Evolutionary conservation across 2,888 invertebrate species (phyloP), one percentile per base, ranked within the genome.

Genomic region (Leptinotarsa haldemani): DNA sequence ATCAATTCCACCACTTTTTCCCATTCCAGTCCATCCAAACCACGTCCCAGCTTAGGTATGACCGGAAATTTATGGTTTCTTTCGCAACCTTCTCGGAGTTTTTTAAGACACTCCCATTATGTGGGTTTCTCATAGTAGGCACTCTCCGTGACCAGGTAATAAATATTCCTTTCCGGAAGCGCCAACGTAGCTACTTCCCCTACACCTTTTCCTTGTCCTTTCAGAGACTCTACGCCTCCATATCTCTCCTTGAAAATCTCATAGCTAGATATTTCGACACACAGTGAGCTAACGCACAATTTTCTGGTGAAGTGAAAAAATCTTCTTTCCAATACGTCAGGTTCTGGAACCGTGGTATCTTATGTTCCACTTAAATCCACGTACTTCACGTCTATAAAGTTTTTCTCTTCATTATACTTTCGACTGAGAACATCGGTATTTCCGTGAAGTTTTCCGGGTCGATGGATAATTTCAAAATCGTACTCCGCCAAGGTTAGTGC

Each of bases 11-110:
- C 40, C 20, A 73, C 30, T 61, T 66, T 65, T 22, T 73, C 65
- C 73, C 65, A 73, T 1, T 25, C 20, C 25, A 69, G 46, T 56
- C 73, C 69, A 18, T 69, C 52, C 30, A 73, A 65, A 46, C 65
- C 46, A 15, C 56, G 16, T 69, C 48, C 50, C 30, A 46, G 18
- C 30, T 64, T 30, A 15, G 69, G 65, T 40, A 74, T 25, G 3
- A 67, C 65, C 15, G 67, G 13, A 25, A n/a, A 40, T 5, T 40
- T 66, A 15, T 50, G 22, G 22, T 70, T 74, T 63, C 12, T 52
- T 16, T 74, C 73, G 22, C 64, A 65, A 25, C n/a, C 25, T 20
- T 4, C 22, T 64, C 53, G 50, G 25, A 70, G 48, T 52, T 65
- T 20, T 52, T 52, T n/a, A n/a, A 52, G 16, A 52, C 52, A 13